Conservation (phyloP, 1,140 invertebrate genomes). For the Papilio machaon region DNA sequence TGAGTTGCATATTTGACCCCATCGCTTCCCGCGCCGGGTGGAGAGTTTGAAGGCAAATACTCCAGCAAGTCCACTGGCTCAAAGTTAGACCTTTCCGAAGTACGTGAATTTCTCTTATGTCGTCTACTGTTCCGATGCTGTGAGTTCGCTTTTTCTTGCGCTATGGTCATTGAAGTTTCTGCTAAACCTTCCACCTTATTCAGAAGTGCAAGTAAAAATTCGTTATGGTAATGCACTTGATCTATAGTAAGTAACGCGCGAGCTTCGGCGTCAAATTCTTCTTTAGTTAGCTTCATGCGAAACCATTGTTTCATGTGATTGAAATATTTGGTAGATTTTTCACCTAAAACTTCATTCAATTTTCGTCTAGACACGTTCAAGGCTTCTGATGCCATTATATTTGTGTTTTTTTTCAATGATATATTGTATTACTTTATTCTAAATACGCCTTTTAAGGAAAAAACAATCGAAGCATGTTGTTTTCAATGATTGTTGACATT, state of each 20-base stretch:
- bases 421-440: neutral
- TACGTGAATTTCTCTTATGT: conserved; percentile 83
- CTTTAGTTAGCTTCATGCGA: conserved; percentile 88
- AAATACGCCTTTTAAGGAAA: neutral
- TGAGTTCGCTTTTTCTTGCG: conserved; percentile 78
- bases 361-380: conserved; percentile 83
- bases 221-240: conserved; percentile 91
- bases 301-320: conserved; percentile 88
- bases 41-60: conserved; percentile 77
- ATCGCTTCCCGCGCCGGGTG: conserved; percentile 73
- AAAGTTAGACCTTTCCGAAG: conserved; percentile 86
- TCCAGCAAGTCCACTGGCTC: conserved; percentile 83
- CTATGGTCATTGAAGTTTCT: conserved; percentile 81
- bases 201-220: conserved; percentile 90
- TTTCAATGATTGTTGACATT: neutral
- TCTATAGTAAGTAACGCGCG: conserved; percentile 86
- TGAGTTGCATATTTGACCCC: conserved; percentile 73
- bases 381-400: conserved; percentile 69
- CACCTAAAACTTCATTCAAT: conserved; percentile 84
- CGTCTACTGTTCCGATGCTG: conserved; percentile 81
- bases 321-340: conserved; percentile 86
- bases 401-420: too few relatives aligned
- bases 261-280: conserved; percentile 90
- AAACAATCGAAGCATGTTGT: neutral
- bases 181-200: conserved; percentile 87